Evolutionary conservation across 2,888 invertebrate genomes (phyloP).

Genomic region (Lasioglossum figueresi): DNA sequence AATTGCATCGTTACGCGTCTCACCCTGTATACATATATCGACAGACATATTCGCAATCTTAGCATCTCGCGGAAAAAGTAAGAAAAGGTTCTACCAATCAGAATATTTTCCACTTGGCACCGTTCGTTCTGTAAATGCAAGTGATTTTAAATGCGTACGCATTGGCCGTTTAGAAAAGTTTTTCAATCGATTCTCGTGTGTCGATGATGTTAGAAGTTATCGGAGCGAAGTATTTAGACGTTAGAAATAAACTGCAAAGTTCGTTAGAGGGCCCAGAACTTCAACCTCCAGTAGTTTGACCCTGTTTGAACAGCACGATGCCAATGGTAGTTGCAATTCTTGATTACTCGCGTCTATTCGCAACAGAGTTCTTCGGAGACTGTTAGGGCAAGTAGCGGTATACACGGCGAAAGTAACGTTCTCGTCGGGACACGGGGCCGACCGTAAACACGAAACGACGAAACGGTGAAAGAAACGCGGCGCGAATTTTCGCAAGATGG

Average conservation of each 20-base stretch:
- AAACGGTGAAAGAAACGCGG: constrained; percentile 34
- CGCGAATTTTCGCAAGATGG: constrained; percentile 38
- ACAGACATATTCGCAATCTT: too few relatives aligned
- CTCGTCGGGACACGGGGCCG: constrained; percentile 12
- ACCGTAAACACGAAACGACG: constrained; percentile 35
- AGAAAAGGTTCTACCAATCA: too few relatives aligned
- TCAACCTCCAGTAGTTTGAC: background rate
- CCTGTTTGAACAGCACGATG: background rate
- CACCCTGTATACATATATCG: too few relatives aligned
- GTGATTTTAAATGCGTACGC: too few relatives aligned
- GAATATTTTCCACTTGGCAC: too few relatives aligned
- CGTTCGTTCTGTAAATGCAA: too few relatives aligned
- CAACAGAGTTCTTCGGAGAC: background rate
- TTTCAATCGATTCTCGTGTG: too few relatives aligned
- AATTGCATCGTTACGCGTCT: too few relatives aligned
- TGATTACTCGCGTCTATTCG: background rate
- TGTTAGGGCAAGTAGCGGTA: constrained; percentile 2
- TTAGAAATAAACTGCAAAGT: background rate
- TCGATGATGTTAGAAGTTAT: too few relatives aligned
- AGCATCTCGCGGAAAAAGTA: too few relatives aligned
- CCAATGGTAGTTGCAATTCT: background rate
- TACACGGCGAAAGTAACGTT: background rate
- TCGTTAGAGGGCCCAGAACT: background rate
- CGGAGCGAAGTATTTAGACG: too few relatives aligned
- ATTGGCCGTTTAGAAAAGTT: too few relatives aligned